Base-by-base conservation (phyloP, 2,888 invertebrate genomes). In the Lamellibrachia columna region DNA sequence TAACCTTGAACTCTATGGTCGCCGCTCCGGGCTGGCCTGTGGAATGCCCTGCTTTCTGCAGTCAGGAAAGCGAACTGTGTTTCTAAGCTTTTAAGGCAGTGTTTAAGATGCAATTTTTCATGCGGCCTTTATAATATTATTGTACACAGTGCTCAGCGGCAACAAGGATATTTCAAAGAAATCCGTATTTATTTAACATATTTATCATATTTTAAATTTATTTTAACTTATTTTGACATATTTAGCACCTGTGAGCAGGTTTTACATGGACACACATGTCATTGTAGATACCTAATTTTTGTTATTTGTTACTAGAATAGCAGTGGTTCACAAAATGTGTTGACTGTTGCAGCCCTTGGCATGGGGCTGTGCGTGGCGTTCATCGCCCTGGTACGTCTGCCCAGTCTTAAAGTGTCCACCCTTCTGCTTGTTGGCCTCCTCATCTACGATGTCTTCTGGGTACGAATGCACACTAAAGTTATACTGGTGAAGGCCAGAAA, bases 361-460 rank as follows among this genome's bases (percentile, higher is more conserved):
- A 99, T 99, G 99, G 99, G 99, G 3, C 97, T 99, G 91, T 99
- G 99, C 97, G 99, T 99, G 95, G 99, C 99, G 93, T 99, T 99
- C 97, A 99, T 99, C 96, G 99, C 99, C 53, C 98, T 99, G 96
- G 99, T 99, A 95, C 98, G 99, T 92, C 97, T 99, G 96, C 99
- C 99, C 92, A 99, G 99, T 96, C 97, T 99, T 95, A 99, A 99
- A 97, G 98, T 98, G 94, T 99, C 99, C 92, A 99, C 99, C 52
- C 97, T 99, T 93, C 97, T 99, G 94, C 97, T 99, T 95, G 98
- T 99, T 91, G 99, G 99, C 58, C 97, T 99, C 94, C 97, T 99
- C 93, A 95, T 97, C 93, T 99, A 99, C 96, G 99, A 99, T 97
- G 99, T 99, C 90, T 99, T 99, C 97, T 99, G 99, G 99, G 99